These are phyloP conservation scores for Galleria mellonella DNA, from an alignment of 1,140 invertebrate species.

Conservation along the genomic window DNA sequence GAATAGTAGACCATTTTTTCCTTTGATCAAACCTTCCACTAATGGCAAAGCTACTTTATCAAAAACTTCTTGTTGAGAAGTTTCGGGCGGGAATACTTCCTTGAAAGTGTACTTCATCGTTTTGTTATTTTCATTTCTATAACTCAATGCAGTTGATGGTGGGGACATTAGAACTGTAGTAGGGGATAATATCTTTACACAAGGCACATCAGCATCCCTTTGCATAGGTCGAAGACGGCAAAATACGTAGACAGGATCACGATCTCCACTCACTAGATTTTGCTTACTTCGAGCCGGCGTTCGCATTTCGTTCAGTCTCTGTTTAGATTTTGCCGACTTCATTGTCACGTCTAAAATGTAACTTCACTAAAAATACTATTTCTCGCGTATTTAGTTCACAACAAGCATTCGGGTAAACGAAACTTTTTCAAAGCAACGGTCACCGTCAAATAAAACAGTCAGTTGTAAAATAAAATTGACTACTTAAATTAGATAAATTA, in stretches of 20 bases:
- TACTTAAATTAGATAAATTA: too few relatives aligned
- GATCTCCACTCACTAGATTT: conserved; percentile 45
- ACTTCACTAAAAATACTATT: conserved; percentile 16
- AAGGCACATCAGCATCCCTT: conserved; percentile 78
- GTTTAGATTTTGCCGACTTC: conserved; percentile 66
- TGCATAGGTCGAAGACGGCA: conserved; percentile 87
- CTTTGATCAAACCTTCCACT: conserved; percentile 85
- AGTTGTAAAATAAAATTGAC: too few relatives aligned
- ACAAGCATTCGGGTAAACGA: conserved; percentile 34
- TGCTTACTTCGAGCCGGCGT: conserved; percentile 60
- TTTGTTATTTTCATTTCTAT: conserved; percentile 77
- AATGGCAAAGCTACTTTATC: conserved; percentile 89
- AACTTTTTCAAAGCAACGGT: conserved; percentile 49
- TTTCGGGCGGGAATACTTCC: conserved; percentile 87
- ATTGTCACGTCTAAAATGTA: conserved; percentile 30
- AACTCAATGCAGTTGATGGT: conserved; percentile 78
- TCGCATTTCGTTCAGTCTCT: conserved; percentile 54
- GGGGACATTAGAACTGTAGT: conserved; percentile 81
- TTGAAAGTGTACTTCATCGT: conserved; percentile 87
- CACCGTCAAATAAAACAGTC: too few relatives aligned
- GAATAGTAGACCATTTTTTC: conserved; percentile 93
- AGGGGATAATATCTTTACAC: conserved; percentile 83
- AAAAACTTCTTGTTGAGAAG: conserved; percentile 90
- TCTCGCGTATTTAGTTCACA: conserved; percentile 20
- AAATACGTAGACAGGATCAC: conserved; percentile 89